These are phyloP conservation scores for Parazoanthus swiftii DNA, from an alignment of 92 coral and sea anemone species.

Conservation along the genomic window DNA sequence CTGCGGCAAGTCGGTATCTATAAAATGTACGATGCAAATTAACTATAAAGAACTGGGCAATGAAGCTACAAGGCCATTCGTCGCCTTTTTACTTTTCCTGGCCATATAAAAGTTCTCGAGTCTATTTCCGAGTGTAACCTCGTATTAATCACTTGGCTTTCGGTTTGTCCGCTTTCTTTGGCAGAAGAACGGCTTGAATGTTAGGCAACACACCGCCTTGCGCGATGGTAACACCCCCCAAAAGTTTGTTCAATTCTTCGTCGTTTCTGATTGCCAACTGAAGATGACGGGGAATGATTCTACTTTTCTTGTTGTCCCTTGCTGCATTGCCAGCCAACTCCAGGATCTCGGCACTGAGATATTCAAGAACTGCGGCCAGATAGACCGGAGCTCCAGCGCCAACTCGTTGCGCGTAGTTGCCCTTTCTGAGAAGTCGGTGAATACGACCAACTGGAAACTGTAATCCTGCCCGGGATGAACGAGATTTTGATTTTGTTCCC, in stretches of 20 bases:
- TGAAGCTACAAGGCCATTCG: not conserved
- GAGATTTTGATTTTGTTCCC: not conserved
- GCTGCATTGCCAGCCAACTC: conserved; percentile 46
- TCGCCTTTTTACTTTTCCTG: not conserved
- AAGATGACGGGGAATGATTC: conserved; percentile 42
- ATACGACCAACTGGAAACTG: conserved; percentile 46
- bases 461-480: conserved; percentile 37
- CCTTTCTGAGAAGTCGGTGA: conserved; percentile 35
- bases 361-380: conserved; percentile 37
- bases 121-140: not conserved
- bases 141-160: conserved; percentile 1
- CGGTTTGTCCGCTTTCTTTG: conserved; percentile 34
- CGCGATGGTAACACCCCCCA: conserved; percentile 35
- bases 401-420: conserved; percentile 33
- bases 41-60: not conserved
- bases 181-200: conserved; percentile 35
- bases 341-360: conserved; percentile 40
- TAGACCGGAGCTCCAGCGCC: conserved; percentile 43
- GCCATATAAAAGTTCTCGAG: not conserved
- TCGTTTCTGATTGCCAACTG: conserved; percentile 36
- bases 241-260: conserved; percentile 30
- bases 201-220: conserved; percentile 40
- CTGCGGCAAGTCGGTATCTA: not conserved
- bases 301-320: conserved; percentile 37
- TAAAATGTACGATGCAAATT: not conserved